These are phyloP conservation scores for Rhinichthys osculus DNA, from an alignment of 2,797 vertebrate genomes.

Conservation along the genomic window DNA sequence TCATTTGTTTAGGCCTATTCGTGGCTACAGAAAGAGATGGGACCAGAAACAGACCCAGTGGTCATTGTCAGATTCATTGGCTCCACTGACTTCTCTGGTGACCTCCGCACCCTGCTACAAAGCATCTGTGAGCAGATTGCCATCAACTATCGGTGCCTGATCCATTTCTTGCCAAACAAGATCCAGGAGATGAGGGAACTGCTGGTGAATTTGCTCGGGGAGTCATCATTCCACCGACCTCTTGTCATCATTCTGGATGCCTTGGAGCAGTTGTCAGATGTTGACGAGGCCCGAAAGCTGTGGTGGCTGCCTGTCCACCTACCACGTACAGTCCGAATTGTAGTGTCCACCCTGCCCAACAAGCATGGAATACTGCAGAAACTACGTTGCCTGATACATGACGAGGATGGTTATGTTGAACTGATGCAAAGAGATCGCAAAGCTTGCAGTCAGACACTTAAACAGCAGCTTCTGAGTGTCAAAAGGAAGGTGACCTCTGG, in stretches of 20 bases:
- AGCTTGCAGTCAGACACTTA: constrained; percentile 96
- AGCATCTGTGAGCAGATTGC: constrained; percentile 98
- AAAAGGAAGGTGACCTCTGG: constrained; percentile 98
- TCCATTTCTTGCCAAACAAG: constrained; percentile 96
- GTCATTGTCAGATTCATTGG: constrained; percentile 94
- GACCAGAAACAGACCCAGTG: constrained; percentile 94
- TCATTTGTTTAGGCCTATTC: constrained; percentile 87
- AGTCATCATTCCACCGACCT: constrained; percentile 92
- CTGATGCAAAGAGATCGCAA: constrained; percentile 91
- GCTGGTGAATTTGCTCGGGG: constrained; percentile 93
- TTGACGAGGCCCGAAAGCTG: constrained; percentile 92
- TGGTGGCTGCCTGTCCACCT: constrained; percentile 98
- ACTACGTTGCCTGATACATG: constrained; percentile 91
- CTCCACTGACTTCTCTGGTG: constrained; percentile 88
- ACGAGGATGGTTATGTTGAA: constrained; percentile 92
- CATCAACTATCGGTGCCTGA: constrained; percentile 92
- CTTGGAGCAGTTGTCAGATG: constrained; percentile 94
- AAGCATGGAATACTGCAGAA: constrained; percentile 98
- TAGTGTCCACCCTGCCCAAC: constrained; percentile 96
- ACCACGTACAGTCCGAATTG: constrained; percentile 92
- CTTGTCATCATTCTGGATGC: constrained; percentile 94
- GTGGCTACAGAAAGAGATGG: constrained; percentile 94
- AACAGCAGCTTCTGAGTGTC: constrained; percentile 92
- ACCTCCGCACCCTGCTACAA: constrained; percentile 92
- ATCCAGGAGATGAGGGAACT: constrained; percentile 95